Evolutionary conservation across 37 sponge, comb jelly and placozoan genomes (phyloP), one percentile per base, ranked within the genome.

Genomic region (Beroe ovata): DNA sequence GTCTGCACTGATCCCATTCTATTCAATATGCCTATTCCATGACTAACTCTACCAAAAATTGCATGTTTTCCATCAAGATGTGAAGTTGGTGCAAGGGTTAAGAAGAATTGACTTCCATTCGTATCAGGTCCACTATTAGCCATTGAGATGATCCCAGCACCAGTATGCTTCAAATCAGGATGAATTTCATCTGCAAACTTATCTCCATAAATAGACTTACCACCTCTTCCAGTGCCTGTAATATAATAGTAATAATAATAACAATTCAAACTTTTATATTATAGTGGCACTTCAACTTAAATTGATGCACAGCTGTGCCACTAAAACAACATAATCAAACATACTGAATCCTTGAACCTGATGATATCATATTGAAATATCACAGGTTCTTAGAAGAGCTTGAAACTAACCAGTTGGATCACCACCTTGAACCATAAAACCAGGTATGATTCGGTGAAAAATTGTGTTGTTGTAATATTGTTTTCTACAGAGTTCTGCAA

Each of bases 101-200:
- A 91, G 88, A 96, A 98, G 89, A 98, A 98, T 69, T 98, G 99
- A 69, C 99, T 98, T 29, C 99, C 99, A 91, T 98, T 98, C 0
- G 99, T 96, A 64, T 98, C 94, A 8, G 99, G 99, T 0, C 99
- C 99, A 95, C 99, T 96, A 91, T 98, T 98, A 8, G 99, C 99
- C 99, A 98, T 98, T 0, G 99, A 95, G n/a, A 98, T 64, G 0
- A 98, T 91, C 0, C 99, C 96, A 40, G 99, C 99, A 64, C 99
- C 99, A 41, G 96, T 95, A 72, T 98, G 99, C 90, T 98, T 98
- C 84, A 98, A 90, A 8, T 94, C 95, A 61, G 91, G 81, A 38
- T 90, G 91, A 39, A 98, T 92, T 88, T 98, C 99, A 93, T 98
- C 99, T 32, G 94, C 95, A 95, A 98, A 98, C 0, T 64, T 58